A percentile compares a stretch with the other conserved stretches of the same genome.
phyloP scores from a whole-genome alignment of 2,888 invertebrate species.

The Zhuqinia jingwanae region DNA sequence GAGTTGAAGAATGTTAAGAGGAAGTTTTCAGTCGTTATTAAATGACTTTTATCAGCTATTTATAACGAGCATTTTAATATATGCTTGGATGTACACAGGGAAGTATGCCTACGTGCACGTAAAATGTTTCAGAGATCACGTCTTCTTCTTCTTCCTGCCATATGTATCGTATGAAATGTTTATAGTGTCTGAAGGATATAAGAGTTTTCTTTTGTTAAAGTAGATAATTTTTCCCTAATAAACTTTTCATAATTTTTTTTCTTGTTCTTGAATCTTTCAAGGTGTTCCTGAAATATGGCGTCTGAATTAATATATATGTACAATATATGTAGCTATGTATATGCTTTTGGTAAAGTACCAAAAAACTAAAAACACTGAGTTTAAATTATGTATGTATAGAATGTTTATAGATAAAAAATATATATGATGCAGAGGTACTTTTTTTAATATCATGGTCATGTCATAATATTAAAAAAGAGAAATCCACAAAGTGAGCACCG shows the following conservation, averaged over 20 bases:
- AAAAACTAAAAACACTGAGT: neutral
- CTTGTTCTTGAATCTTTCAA: neutral
- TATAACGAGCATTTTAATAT: neutral
- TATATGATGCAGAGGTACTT: no score
- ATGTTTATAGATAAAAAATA: no score
- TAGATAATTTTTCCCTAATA: slow-evolving; percentile 28
- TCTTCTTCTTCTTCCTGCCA: neutral
- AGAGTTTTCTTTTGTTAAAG: neutral
- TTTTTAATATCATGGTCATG: no score
- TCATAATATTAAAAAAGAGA: no score
- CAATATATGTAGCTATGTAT: neutral
- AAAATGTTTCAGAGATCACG: neutral
- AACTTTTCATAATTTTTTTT: slow-evolving; percentile 37
- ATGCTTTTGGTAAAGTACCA: slow-evolving; percentile 17
- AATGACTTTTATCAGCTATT: slow-evolving; percentile 82
- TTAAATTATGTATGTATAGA: neutral
- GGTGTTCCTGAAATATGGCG: neutral
- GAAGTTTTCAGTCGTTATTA: slow-evolving; percentile 23
- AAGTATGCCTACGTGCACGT: no score
- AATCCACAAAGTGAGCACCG: no score
- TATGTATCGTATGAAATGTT: neutral
- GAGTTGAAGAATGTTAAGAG: neutral
- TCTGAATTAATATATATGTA: no score
- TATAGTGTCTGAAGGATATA: neutral
- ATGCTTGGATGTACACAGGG: no score